Evolutionary conservation across 2,797 vertebrate species (phyloP), one percentile per base, ranked within the genome.

Genomic region (Amblyraja radiata): DNA sequence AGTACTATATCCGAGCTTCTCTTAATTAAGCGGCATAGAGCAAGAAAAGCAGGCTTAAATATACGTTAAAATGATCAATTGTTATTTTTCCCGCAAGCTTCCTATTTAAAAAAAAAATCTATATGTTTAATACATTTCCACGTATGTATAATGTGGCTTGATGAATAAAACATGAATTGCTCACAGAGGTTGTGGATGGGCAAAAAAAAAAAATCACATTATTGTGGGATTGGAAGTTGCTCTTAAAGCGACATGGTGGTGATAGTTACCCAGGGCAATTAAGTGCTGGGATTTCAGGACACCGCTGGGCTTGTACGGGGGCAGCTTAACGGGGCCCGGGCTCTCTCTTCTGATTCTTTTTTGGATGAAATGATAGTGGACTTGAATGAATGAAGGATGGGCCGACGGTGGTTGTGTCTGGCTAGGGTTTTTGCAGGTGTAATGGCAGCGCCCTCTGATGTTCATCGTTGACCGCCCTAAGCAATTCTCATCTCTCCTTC

Each of bases 371-470:
- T 88, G 84, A 88, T 88, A 88, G 84, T 88, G 83, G 83, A 86
- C 28, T 63, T 65, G 84, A 88, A 88, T 88, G 84, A 88, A 88
- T 88, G 84, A 88, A 88, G 84, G 84, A 88, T 88, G 84, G 84
- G 84, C 68, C 36, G 84, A 88, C 84, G 84, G 63, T 88, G 65
- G 63, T 68, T 88, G 84, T 88, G 84, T 88, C 84, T 88, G 84
- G 61, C 84, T 68, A 16, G 84, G 84, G 84, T 68, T 88, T 68
- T 94, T 93, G 97, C 97, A 97, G 96, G 97, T 97, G 97, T 96
- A 95, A 96, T 97, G 97, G 97, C 95, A 97, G 97, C 97, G 97
- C 97, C 97, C 97, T 97, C 97, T 97, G 96, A 97, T 97, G 97
- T 97, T 97, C 97, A 97, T 95, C 96, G 95, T 28, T 88, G 84